Evolutionary conservation across 2,888 invertebrate genomes (phyloP).

Genomic region (Sympetrum striolatum): DNA sequence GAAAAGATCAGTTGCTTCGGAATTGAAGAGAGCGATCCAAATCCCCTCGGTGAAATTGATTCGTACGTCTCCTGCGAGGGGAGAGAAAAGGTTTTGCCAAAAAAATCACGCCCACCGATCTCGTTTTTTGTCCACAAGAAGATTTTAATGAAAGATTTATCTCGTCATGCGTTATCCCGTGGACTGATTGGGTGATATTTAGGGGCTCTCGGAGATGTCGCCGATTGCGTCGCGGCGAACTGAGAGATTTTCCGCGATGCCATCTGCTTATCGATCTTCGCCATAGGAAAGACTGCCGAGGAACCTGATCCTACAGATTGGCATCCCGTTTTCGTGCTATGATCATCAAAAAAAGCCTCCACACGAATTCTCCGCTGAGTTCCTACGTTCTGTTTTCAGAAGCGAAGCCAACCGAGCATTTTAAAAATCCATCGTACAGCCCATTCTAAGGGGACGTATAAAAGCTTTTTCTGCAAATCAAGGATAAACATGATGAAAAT

Average conservation of each 20-base stretch:
- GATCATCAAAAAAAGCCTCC: not conserved
- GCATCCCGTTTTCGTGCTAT: not conserved
- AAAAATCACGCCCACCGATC: not conserved
- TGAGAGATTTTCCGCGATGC: not conserved
- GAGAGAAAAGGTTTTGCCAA: too few relatives aligned
- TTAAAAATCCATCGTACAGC: too few relatives aligned
- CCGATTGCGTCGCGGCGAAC: not conserved
- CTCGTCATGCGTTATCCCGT: not conserved
- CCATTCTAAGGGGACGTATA: too few relatives aligned
- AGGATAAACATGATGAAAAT: too few relatives aligned
- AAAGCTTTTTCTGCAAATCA: too few relatives aligned
- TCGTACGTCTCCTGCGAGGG: not conserved
- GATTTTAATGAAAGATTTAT: not conserved
- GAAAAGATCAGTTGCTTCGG: not conserved
- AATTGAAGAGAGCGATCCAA: conserved; percentile 2
- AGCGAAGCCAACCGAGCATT: too few relatives aligned
- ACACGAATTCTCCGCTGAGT: too few relatives aligned
- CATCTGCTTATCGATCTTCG: not conserved
- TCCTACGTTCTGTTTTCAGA: too few relatives aligned
- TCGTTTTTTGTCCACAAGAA: not conserved
- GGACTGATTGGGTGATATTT: not conserved
- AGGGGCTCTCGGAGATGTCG: not conserved
- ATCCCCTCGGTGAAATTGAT: not conserved
- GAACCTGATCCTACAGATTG: not conserved
- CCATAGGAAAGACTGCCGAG: not conserved